Evolutionary conservation across 2,888 invertebrate genomes (phyloP).

Genomic region (Synanthedon myopaeformis): DNA sequence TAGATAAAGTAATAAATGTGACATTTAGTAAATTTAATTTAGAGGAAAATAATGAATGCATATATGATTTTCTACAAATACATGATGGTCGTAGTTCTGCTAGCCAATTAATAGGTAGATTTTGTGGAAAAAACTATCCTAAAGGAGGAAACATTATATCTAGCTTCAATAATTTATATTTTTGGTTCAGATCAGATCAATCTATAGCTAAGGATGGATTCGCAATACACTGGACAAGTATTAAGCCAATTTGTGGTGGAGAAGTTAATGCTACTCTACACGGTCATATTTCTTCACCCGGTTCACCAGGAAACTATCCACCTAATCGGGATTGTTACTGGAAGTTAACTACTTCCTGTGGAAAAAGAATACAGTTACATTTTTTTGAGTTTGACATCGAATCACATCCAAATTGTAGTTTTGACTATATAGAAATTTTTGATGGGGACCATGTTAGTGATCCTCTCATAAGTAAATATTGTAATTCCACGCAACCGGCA

Average conservation of each 20-base stretch:
- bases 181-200: constrained; percentile 85
- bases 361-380: constrained; percentile 83
- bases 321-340: constrained; percentile 87
- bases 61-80: constrained; percentile 81
- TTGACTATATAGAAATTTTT: constrained; percentile 79
- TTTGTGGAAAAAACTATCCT: constrained; percentile 80
- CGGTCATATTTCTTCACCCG: constrained; percentile 86
- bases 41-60: constrained; percentile 75
- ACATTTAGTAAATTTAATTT: constrained; percentile 83
- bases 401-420: constrained; percentile 77
- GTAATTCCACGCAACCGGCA: constrained; percentile 79
- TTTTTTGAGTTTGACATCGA: constrained; percentile 86
- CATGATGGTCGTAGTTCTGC: constrained; percentile 85
- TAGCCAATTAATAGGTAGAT: constrained; percentile 80
- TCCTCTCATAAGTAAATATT: constrained; percentile 74
- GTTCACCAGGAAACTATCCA: constrained; percentile 90
- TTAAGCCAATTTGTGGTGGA: constrained; percentile 81
- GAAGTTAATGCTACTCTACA: constrained; percentile 69
- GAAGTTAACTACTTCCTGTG: constrained; percentile 74
- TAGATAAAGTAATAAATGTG: constrained; percentile 80
- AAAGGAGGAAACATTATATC: constrained; percentile 79
- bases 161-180: constrained; percentile 80
- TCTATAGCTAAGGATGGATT: constrained; percentile 77
- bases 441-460: constrained; percentile 63
- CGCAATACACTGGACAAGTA: constrained; percentile 82